phyloP scores from a whole-genome alignment of 2,888 invertebrate species.

The Cosmia trapezina region DNA sequence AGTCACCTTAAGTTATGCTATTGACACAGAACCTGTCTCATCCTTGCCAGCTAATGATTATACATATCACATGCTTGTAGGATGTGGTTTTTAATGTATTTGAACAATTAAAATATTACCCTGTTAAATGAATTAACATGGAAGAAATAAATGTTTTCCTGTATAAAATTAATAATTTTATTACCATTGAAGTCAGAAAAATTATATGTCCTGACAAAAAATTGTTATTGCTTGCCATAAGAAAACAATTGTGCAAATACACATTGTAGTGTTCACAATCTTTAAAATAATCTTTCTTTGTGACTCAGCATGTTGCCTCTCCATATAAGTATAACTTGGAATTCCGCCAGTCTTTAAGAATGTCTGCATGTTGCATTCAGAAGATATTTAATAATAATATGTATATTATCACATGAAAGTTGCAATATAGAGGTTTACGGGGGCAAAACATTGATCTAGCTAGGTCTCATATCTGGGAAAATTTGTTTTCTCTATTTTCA shows the following conservation, averaged over 20 bases:
- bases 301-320: conserved; percentile 40
- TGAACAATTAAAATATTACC: background rate
- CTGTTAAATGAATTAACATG: background rate
- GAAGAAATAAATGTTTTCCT: background rate
- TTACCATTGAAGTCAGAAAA: background rate
- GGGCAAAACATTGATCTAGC: too few relatives aligned
- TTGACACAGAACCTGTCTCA: background rate
- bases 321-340: conserved; percentile 40
- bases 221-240: conserved; percentile 5
- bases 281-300: conserved; percentile 23
- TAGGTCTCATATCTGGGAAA: too few relatives aligned
- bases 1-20: background rate
- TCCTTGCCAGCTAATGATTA: background rate
- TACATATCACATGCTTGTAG: background rate
- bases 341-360: conserved; percentile 37
- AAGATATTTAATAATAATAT: background rate
- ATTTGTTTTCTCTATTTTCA: too few relatives aligned
- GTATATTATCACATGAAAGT: background rate
- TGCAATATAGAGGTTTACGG: too few relatives aligned
- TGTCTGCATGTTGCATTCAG: conserved; percentile 27
- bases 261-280: conserved; percentile 10
- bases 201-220: background rate
- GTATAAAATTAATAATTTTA: background rate
- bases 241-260: conserved; percentile 25
- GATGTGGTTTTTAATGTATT: background rate